These are phyloP conservation scores for Callionymus lyra DNA, from an alignment of 2,113 vertebrate genomes.

Conservation along the genomic window DNA sequence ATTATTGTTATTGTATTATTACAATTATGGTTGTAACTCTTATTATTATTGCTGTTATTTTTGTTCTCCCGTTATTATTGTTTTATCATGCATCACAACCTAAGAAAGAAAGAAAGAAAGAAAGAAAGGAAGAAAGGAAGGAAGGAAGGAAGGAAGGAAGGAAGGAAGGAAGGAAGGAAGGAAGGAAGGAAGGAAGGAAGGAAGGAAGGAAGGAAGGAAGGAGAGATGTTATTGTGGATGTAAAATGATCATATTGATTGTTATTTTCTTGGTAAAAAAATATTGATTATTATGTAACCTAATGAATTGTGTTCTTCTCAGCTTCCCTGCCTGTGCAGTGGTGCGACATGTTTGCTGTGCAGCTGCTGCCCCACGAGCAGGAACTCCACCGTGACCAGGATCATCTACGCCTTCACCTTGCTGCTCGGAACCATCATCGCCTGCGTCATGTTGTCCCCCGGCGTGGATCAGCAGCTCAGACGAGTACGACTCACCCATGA, in stretches of 20 bases:
- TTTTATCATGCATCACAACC: too few relatives aligned
- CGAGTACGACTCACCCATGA: conserved; percentile 57
- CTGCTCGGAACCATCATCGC: conserved; percentile 75
- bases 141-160: too few relatives aligned
- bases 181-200: too few relatives aligned
- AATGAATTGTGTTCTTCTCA: conserved; percentile 30
- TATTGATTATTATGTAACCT: background rate
- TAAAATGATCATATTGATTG: background rate
- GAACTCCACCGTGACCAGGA: conserved; percentile 81
- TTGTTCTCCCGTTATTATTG: too few relatives aligned
- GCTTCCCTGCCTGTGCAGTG: conserved; percentile 81
- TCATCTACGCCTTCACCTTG: conserved; percentile 81
- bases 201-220: background rate
- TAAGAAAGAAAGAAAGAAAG: too few relatives aligned
- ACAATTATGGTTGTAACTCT: too few relatives aligned
- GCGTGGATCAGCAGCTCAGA: conserved; percentile 76
- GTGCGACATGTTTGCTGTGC: conserved; percentile 79
- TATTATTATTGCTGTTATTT: too few relatives aligned
- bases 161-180: too few relatives aligned
- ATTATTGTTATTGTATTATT: too few relatives aligned
- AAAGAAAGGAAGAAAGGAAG: too few relatives aligned
- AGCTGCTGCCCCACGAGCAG: conserved; percentile 76
- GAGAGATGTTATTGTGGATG: background rate
- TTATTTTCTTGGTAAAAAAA: background rate
- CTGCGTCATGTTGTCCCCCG: conserved; percentile 78